Conservation (phyloP, 2,113 vertebrate genomes). For the Cinclus cinclus region DNA sequence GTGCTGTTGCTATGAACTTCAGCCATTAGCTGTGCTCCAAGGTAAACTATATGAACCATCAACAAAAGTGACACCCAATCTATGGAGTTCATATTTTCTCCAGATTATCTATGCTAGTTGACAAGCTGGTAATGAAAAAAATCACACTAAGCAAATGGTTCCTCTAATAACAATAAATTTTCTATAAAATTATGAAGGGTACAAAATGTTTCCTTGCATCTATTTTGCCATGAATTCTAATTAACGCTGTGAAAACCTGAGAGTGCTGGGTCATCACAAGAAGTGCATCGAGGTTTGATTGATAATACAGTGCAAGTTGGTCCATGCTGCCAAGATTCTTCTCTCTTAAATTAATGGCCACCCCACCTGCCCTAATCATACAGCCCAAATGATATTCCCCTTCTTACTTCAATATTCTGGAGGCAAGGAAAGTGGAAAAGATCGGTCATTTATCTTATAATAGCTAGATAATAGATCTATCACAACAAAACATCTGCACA, state of each 20-base stretch:
- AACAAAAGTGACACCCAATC: constrained; percentile 97
- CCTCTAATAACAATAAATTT: constrained; percentile 99
- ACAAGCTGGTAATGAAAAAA: constrained; percentile 99
- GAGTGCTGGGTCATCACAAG: constrained; percentile 98
- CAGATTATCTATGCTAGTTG: constrained; percentile 95
- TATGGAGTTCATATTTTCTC: constrained; percentile 91
- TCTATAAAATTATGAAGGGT: constrained; percentile 98
- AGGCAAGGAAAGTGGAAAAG: constrained; percentile 86
- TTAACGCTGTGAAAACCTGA: constrained; percentile 86
- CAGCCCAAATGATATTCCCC: constrained; percentile 85
- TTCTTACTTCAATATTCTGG: constrained; percentile 99
- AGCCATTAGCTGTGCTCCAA: constrained; percentile 93
- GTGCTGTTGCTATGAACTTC: constrained; percentile 90
- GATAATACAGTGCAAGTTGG: constrained; percentile 85
- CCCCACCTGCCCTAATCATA: constrained; percentile 94
- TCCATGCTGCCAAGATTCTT: constrained; percentile 81
- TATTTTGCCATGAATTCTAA: constrained; percentile 99
- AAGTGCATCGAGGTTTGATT: constrained; percentile 87
- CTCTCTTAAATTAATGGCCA: constrained; percentile 91
- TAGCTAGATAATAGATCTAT: constrained; percentile 99
- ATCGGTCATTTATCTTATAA: constrained; percentile 99
- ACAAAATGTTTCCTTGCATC: constrained; percentile 97
- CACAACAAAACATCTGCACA: constrained; percentile 95
- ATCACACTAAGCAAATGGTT: constrained; percentile 99
- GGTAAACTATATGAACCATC: constrained; percentile 98